phyloP scores from a whole-genome alignment of 2,888 invertebrate species.

The Coelogynopora nodosa region DNA sequence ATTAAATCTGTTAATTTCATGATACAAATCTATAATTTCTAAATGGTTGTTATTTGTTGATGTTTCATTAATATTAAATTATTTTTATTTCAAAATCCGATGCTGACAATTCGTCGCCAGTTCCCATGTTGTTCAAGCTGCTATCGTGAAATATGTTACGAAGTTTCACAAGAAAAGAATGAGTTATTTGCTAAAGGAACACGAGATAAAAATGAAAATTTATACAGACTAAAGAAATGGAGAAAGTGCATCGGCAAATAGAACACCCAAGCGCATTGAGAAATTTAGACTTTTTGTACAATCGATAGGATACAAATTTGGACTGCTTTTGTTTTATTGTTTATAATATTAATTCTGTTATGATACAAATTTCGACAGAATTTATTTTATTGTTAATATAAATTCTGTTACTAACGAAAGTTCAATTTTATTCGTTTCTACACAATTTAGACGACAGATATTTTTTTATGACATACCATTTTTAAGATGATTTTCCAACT shows the following conservation, averaged over 20 bases:
- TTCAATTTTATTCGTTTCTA: not conserved
- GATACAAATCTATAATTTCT: slow-evolving; percentile 13
- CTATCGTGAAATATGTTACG: not conserved
- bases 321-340: not conserved
- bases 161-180: not conserved
- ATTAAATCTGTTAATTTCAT: slow-evolving; percentile 2
- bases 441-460: not conserved
- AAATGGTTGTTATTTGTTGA: slow-evolving; percentile 18
- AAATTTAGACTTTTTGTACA: slow-evolving; percentile 1
- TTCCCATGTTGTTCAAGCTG: not conserved
- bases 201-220: slow-evolving; percentile 22
- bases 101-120: too few species aligned
- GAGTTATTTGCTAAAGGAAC: slow-evolving; percentile 5
- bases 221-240: slow-evolving; percentile 17
- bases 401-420: not conserved
- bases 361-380: not conserved
- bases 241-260: slow-evolving; percentile 8
- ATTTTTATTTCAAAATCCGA: slow-evolving; percentile 22
- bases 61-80: slow-evolving; percentile 27
- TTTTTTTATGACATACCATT: slow-evolving; percentile 28
- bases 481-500: not conserved
- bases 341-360: not conserved
- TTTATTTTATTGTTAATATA: not conserved
- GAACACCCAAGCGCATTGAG: not conserved
- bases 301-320: not conserved